Evolutionary conservation across 2,888 invertebrate species (phyloP).

Genomic region (Apotomis capreana): DNA sequence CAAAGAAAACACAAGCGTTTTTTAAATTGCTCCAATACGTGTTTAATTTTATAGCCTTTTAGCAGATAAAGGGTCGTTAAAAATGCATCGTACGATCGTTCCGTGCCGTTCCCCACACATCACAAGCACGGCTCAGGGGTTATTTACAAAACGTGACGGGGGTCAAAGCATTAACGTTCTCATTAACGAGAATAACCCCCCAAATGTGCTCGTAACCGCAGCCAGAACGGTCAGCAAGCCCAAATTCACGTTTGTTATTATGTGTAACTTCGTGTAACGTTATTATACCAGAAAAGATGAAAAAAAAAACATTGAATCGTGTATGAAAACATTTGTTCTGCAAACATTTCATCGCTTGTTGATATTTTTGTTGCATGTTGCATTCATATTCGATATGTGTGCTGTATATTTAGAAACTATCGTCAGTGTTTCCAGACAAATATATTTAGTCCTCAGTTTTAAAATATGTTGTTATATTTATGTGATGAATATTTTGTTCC

Average conservation of each 20-base stretch:
- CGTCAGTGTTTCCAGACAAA: too few relatives aligned
- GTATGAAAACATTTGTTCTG: not conserved
- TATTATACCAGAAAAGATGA: conserved; percentile 14
- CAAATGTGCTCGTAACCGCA: conserved; percentile 38
- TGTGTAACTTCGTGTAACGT: conserved; percentile 38
- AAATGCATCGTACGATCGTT: conserved; percentile 35
- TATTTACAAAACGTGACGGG: conserved; percentile 47
- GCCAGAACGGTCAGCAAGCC: conserved; percentile 33
- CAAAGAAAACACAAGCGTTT: conserved; percentile 4
- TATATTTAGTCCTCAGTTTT: too few relatives aligned
- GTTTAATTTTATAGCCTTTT: conserved; percentile 31
- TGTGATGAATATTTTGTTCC: too few relatives aligned
- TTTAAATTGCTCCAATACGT: conserved; percentile 2
- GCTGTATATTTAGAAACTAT: too few relatives aligned
- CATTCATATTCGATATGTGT: too few relatives aligned
- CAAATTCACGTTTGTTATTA: conserved; percentile 38
- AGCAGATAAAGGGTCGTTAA: conserved; percentile 30
- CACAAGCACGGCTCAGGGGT: conserved; percentile 25
- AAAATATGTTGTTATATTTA: too few relatives aligned
- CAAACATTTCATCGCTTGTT: not conserved
- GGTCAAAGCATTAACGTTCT: conserved; percentile 51
- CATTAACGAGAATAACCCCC: conserved; percentile 48
- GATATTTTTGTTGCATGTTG: too few relatives aligned
- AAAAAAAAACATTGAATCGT: conserved; percentile 2
- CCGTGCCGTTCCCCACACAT: conserved; percentile 32